Evolutionary conservation across 2,113 vertebrate species (phyloP).

Genomic region (Heterotilapia buettikoferi): DNA sequence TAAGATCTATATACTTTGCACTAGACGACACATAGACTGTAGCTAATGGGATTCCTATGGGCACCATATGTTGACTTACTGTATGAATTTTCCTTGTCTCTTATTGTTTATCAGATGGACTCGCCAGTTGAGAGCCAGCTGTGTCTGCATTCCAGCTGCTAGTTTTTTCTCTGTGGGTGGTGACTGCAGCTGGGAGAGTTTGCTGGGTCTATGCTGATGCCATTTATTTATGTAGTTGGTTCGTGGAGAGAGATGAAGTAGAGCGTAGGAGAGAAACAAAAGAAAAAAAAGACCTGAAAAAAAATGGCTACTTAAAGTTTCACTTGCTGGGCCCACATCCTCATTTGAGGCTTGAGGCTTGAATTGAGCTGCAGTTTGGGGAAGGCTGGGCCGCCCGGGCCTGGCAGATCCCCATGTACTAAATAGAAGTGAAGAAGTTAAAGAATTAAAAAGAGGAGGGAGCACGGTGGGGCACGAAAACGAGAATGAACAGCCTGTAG

Average conservation of each 20-base stretch:
- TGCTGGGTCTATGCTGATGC: background rate
- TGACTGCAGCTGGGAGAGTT: slow-evolving; percentile 26
- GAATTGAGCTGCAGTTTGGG: background rate
- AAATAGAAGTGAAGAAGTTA: background rate
- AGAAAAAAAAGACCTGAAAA: background rate
- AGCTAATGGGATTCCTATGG: background rate
- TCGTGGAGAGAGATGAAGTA: background rate
- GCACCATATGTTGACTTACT: background rate
- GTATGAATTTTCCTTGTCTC: background rate
- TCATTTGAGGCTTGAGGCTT: background rate
- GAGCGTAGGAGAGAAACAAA: background rate
- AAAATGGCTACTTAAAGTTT: background rate
- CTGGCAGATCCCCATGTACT: background rate
- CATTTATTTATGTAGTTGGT: slow-evolving; percentile 6
- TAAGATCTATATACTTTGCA: background rate
- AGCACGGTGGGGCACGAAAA: background rate
- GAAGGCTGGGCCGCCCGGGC: background rate
- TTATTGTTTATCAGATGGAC: slow-evolving; percentile 7
- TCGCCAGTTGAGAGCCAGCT: slow-evolving; percentile 39
- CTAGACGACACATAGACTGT: background rate
- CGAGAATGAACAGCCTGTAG: background rate
- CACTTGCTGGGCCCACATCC: background rate
- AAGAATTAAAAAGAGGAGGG: background rate
- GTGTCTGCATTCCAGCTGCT: slow-evolving; percentile 42
- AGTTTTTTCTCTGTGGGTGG: slow-evolving; percentile 18